Base-by-base conservation (phyloP, 2,113 vertebrate species). In the Excalfactoria chinensis region DNA sequence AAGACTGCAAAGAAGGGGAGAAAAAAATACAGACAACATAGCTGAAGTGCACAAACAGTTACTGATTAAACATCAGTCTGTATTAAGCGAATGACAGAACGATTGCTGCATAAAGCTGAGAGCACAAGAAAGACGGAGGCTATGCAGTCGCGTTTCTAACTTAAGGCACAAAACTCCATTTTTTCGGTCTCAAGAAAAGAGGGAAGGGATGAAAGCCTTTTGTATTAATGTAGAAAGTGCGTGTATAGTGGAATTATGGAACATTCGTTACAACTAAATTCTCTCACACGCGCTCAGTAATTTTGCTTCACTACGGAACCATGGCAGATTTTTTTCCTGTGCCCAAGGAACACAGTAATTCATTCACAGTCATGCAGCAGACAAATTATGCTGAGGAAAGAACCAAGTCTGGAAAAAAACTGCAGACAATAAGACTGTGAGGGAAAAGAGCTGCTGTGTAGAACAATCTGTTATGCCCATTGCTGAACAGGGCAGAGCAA, bases 21-120 rank as follows among this genome's bases (percentile, higher is more conserved):
- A 40, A 59, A 64, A 64, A 9, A 51, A 15, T 15, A 3, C 15
- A 62, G 51, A 62, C 77, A 43, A 1, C 0, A 0, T 32, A 75
- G 43, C 5, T 93, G 34, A 7, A 37, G 14, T 11, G 10, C 22
- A 55, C 32, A 21, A 56, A 85, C 78, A 68, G 4, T 15, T 34
- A 68, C 51, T 40, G 51, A 49, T 53, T n/a, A n/a, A n/a, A 12
- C 32, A 77, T 44, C 71, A 77, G 32, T 21, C 48, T 34, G 15
- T 32, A 74, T 37, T 32, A 83, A 74, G 16, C 9, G 34, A 78
- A n/a, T 26, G 28, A 64, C 25, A 64, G n/a, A 60, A 35, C 18
- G 20, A 60, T 53, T 66, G 13, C 15, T 14, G 26, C 15, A 25
- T 58, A 82, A 76, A 84, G 74, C 7, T 7, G 62, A 69, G 79